These are phyloP conservation scores for Dendronephthya gigantea DNA, from an alignment of 64 coral and sea anemone genomes.

Conservation along the genomic window DNA sequence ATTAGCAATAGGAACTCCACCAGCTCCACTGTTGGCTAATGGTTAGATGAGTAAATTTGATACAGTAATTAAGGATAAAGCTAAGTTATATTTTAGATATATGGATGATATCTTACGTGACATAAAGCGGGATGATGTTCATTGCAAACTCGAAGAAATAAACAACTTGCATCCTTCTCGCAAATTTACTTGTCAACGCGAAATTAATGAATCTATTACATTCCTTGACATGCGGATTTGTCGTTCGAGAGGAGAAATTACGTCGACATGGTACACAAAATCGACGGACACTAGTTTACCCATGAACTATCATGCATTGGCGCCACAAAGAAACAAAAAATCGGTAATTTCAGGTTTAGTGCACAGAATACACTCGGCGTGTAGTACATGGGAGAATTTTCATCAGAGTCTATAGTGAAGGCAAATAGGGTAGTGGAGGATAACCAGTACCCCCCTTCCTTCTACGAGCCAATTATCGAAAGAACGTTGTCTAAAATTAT, in stretches of 20 bases:
- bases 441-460: slow-evolving; percentile 15
- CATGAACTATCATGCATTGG: slow-evolving; percentile 5
- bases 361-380: background rate
- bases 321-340: background rate
- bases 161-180: slow-evolving; percentile 2
- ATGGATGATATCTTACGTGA: slow-evolving; percentile 10
- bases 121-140: background rate
- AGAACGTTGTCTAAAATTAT: background rate
- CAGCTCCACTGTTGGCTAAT: slow-evolving; percentile 16
- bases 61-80: slow-evolving; percentile 6
- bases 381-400: slow-evolving; percentile 3
- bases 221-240: slow-evolving; percentile 16
- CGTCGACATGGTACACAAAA: background rate
- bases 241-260: background rate
- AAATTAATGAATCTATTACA: slow-evolving; percentile 2
- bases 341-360: slow-evolving; percentile 10
- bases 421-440: background rate
- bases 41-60: slow-evolving; percentile 26
- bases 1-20: slow-evolving; percentile 22
- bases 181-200: slow-evolving; percentile 16
- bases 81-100: background rate
- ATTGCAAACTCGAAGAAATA: slow-evolving; percentile 9
- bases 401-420: background rate
- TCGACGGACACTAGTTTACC: background rate
- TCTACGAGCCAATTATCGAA: background rate